Base-by-base conservation (phyloP, 1,140 invertebrate species). In the Drosophila orosa region DNA sequence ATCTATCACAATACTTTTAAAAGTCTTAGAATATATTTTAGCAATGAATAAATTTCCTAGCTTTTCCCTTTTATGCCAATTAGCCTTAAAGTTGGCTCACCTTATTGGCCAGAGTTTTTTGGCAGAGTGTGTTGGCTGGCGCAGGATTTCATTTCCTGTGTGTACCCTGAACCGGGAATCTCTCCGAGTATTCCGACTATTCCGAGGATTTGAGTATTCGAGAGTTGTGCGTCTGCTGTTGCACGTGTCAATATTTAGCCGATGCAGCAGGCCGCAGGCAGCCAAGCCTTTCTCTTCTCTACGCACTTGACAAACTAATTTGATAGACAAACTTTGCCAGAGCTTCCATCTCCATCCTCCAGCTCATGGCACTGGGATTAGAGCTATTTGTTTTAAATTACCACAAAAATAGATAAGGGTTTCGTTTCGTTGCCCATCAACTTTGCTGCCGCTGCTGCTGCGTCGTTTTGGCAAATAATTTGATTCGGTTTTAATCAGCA, bases 401-500 rank as follows among this genome's bases (percentile, higher is more conserved):
- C 81, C 86, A 80, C 86, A 79, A 90, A 90, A 90, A 90, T 90
- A 90, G 86, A 90, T 90, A 90, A 73, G 69, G 68, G 73, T 65
- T 44, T 80, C 65, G 22, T 19, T 52, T 52, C 29, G 48, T 33
- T 33, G 47, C 29, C 25, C 61, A 57, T 47, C 69, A 58, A 39
- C 59, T 54, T 40, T 29, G 60, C 45, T 37, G 50, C 68, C 55
- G 67, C 66, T 29, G 60, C 45, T 37, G 50, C 68, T 58, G 67
- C 66, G 39, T 73, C 50, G 31, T 82, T 75, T 71, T 78, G 80
- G 85, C 78, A 90, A 90, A 90, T 90, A 90, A 90, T 82, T 90
- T 90, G 87, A 90, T 90, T 90, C 71, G 85, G 85, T 90, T 90
- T 90, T 90, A 90, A 90, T 90, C 85, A 90, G 82, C 82, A 80